These are phyloP conservation scores for Colaptes auratus DNA, from an alignment of 2,113 vertebrate genomes.

Conservation along the genomic window DNA sequence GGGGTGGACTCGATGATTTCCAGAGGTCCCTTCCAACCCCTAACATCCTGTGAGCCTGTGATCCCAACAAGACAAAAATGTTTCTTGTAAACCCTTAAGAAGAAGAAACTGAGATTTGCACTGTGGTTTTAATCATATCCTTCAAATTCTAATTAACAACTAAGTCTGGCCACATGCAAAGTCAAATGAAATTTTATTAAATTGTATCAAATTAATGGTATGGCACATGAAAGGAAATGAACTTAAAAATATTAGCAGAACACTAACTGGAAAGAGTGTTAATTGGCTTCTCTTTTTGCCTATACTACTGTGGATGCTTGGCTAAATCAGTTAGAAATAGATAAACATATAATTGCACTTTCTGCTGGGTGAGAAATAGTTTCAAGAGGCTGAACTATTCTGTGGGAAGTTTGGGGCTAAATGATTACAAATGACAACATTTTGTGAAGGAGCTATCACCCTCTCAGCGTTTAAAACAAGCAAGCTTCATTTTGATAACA, in stretches of 20 bases:
- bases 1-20: background rate
- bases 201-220: background rate
- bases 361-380: background rate
- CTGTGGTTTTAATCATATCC: background rate
- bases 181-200: conserved; percentile 32
- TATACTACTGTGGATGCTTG: background rate
- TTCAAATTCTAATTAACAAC: conserved; percentile 2
- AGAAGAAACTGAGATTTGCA: background rate
- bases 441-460: background rate
- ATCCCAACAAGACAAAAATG: background rate
- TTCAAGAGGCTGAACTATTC: background rate
- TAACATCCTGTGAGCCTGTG: background rate
- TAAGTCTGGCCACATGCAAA: background rate
- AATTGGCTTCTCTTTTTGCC: background rate
- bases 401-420: background rate
- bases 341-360: background rate
- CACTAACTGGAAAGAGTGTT: background rate
- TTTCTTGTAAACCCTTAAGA: background rate
- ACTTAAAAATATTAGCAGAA: conserved; percentile 13
- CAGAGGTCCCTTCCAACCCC: too few relatives aligned
- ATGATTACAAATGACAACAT: background rate
- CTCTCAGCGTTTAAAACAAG: background rate
- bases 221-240: conserved; percentile 4
- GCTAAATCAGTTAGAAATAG: background rate
- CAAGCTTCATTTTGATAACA: background rate